Conservation (phyloP, 2,113 vertebrate genomes). For the Hippocampus guttulatus region DNA sequence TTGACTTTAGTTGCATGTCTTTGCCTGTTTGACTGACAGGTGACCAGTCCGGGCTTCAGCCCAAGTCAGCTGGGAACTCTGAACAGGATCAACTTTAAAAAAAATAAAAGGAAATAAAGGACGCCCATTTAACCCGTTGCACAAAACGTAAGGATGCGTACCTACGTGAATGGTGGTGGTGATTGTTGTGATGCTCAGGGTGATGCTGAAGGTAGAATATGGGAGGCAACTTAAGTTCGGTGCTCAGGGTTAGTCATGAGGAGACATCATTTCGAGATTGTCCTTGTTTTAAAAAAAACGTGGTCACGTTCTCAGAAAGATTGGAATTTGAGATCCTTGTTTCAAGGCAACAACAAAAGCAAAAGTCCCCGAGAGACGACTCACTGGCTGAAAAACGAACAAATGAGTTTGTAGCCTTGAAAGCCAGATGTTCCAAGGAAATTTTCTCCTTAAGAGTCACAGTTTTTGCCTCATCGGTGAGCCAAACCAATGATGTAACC, state of each 20-base stretch:
- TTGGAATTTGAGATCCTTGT: background rate
- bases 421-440: background rate
- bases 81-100: background rate
- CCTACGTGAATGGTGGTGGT: conserved; percentile 11
- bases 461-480: conserved; percentile 4
- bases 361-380: conserved; percentile 8
- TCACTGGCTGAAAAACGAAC: background rate
- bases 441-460: background rate
- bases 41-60: background rate
- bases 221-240: conserved; percentile 24
- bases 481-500: background rate
- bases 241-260: conserved; percentile 15
- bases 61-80: background rate
- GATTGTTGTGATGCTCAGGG: conserved; percentile 3
- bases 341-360: conserved; percentile 7
- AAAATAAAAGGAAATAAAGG: background rate
- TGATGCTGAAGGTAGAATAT: conserved; percentile 6
- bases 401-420: conserved; percentile 4
- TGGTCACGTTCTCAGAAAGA: background rate
- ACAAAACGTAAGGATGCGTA: conserved; percentile 7
- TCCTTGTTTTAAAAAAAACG: background rate
- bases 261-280: background rate
- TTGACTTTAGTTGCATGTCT: background rate
- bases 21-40: background rate
- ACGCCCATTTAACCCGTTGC: background rate